phyloP scores from a whole-genome alignment of 2,113 vertebrate species.

The Protobothrops flavoviridis region DNA sequence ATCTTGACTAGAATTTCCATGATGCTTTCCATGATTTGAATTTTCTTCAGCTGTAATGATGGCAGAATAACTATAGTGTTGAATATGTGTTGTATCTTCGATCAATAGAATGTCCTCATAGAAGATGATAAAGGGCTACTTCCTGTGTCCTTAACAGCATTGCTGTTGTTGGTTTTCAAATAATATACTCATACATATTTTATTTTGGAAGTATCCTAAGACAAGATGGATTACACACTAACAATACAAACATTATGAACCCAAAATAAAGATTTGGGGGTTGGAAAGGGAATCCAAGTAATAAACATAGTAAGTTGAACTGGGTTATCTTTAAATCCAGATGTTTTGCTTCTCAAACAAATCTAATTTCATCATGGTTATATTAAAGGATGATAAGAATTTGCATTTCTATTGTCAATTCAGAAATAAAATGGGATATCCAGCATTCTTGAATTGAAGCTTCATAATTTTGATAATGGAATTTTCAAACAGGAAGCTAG shows the following conservation, averaged over 20 bases:
- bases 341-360: not conserved
- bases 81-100: not conserved
- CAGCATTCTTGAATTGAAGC: not conserved
- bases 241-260: not conserved
- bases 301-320: not conserved
- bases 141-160: not conserved
- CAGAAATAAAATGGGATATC: not conserved
- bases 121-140: not conserved
- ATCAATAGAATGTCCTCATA: not conserved
- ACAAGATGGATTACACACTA: not conserved
- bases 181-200: not conserved
- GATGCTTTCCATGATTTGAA: not conserved
- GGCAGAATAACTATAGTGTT: conserved; percentile 16
- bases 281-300: not conserved
- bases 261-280: not conserved
- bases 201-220: not conserved
- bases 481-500: not conserved
- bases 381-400: not conserved
- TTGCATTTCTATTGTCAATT: not conserved
- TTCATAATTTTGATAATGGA: not conserved
- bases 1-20: conserved; percentile 20
- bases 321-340: not conserved
- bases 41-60: conserved; percentile 15
- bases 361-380: not conserved
- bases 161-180: not conserved